Percentiles rank a stretch among this genome's conserved stretches.
Conservation (phyloP, 2,797 vertebrate species). For the Xiphorhynchus erythropygius region DNA sequence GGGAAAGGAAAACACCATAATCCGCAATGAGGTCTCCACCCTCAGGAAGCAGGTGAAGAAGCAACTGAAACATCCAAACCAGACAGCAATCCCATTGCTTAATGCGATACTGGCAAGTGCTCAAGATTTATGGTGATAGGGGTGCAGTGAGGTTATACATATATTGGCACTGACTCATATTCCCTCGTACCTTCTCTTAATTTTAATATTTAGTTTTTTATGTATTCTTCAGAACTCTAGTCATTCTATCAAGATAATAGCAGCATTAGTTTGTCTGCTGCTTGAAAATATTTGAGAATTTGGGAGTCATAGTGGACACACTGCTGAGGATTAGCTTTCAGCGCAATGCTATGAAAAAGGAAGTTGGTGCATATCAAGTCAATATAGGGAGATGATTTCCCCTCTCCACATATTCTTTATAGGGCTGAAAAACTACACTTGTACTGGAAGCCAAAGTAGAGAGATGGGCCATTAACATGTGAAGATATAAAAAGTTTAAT, state of each 20-base stretch:
- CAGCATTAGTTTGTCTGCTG: background rate
- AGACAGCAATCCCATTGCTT: background rate
- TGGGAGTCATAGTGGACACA: background rate
- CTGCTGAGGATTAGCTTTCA: background rate
- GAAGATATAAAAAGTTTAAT: background rate
- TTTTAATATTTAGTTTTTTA: background rate
- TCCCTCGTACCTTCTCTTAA: background rate
- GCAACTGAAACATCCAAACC: background rate
- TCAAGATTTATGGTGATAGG: background rate
- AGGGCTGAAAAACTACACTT: background rate
- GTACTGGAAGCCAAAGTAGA: background rate
- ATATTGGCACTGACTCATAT: background rate
- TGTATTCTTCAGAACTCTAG: background rate
- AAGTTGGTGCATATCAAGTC: background rate
- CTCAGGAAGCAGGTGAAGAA: slow-evolving; percentile 41
- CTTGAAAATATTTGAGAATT: background rate
- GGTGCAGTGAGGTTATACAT: background rate
- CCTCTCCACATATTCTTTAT: background rate
- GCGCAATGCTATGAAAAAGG: background rate
- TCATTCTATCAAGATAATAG: background rate
- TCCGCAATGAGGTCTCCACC: slow-evolving; percentile 13
- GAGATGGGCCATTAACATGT: background rate
- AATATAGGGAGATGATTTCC: background rate
- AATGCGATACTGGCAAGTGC: background rate
- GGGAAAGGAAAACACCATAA: background rate